These are phyloP conservation scores for Drosophila sulfurigaster DNA, from an alignment of 1,140 invertebrate genomes.

Conservation along the genomic window DNA sequence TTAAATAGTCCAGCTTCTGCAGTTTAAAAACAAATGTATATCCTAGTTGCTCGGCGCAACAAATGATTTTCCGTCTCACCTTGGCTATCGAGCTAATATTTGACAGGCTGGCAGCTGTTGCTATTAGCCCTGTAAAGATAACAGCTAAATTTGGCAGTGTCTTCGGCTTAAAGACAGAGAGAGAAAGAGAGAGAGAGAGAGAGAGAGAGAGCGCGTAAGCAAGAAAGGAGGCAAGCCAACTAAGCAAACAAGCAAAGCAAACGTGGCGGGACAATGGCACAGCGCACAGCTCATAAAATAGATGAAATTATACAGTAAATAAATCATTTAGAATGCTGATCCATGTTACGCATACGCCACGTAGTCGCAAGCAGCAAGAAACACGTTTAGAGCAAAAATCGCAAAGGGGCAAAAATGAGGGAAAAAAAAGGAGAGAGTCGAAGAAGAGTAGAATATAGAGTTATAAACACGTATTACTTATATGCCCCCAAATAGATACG, in stretches of 20 bases:
- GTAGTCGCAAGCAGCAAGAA: conserved; percentile 28
- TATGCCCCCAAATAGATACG: conserved; percentile 31
- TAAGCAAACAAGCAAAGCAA: background rate
- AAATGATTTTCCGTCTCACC: background rate
- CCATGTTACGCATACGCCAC: conserved; percentile 59
- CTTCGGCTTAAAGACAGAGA: background rate
- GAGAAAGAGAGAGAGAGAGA: no score
- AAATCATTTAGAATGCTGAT: conserved; percentile 68
- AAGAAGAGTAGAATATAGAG: conserved; percentile 21
- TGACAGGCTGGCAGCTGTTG: background rate
- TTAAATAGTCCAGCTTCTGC: no score
- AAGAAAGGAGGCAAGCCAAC: background rate
- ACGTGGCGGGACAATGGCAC: background rate
- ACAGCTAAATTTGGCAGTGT: background rate
- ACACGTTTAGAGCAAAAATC: conserved; percentile 62
- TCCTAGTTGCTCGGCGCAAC: no score
- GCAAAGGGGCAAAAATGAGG: conserved; percentile 22
- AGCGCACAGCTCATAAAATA: conserved; percentile 48
- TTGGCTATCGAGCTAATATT: background rate
- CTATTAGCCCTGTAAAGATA: background rate
- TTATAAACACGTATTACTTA: conserved; percentile 78
- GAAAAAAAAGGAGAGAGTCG: background rate
- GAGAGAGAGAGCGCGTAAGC: background rate
- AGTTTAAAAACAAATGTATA: no score
- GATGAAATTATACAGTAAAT: conserved; percentile 76